Conservation (phyloP, 2,888 invertebrate genomes). For the Alviniconcha strummeri region DNA sequence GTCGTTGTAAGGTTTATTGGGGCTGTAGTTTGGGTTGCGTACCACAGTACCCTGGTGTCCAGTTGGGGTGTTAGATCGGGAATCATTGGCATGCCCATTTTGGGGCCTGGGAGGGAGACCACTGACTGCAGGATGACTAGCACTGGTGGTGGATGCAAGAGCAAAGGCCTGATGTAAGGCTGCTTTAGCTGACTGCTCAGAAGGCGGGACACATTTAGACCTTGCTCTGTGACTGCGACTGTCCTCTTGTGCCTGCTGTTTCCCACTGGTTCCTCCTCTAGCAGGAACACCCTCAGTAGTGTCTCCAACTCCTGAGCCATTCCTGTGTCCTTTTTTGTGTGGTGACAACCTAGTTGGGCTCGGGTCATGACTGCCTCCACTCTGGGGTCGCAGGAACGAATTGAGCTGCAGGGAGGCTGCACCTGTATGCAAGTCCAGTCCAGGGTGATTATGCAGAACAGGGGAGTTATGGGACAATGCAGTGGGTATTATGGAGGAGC, state of each 20-base stretch:
- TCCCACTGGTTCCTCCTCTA: not conserved
- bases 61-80: too few relatives aligned
- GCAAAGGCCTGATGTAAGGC: conserved; percentile 7
- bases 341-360: conserved; percentile 4
- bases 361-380: not conserved
- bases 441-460: not conserved
- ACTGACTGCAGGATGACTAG: not conserved
- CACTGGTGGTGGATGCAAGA: conserved; percentile 4
- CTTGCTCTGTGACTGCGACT: not conserved
- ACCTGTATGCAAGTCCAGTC: not conserved
- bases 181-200: not conserved
- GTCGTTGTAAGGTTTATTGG: not conserved
- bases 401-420: conserved; percentile 40
- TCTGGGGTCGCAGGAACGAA: conserved; percentile 61
- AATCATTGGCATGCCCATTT: not conserved
- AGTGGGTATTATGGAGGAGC: not conserved
- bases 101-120: not conserved
- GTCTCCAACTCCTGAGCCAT: not conserved
- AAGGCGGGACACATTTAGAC: not conserved
- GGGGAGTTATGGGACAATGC: not conserved
- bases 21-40: conserved; percentile 17
- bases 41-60: not conserved
- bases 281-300: too few relatives aligned
- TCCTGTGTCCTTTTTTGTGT: conserved; percentile 9
- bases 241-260: not conserved